Conservation (phyloP, 2,113 vertebrate species). For the Propithecus coquereli region DNA sequence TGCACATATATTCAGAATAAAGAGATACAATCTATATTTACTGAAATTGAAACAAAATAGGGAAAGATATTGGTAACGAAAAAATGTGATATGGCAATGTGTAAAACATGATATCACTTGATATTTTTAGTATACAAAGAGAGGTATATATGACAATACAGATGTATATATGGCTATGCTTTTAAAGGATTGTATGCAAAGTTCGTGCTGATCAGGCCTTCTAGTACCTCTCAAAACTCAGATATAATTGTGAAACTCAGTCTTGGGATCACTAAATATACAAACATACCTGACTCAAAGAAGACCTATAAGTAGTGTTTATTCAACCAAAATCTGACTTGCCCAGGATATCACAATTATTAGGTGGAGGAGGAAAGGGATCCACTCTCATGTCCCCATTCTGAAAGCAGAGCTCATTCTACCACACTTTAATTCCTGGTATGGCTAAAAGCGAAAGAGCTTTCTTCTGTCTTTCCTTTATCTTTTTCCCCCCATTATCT, state of each 20-base stretch:
- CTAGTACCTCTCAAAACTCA: not conserved
- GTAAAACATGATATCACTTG: not conserved
- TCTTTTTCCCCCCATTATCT: not conserved
- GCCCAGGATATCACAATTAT: not conserved
- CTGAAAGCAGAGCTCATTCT: not conserved
- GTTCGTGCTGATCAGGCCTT: not conserved
- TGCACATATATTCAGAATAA: not conserved
- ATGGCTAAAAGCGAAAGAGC: not conserved
- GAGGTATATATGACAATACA: not conserved
- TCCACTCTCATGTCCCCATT: not conserved
- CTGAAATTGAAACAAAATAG: not conserved
- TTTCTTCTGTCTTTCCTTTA: not conserved
- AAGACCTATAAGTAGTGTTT: not conserved
- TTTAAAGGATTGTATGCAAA: not conserved
- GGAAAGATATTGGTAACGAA: not conserved
- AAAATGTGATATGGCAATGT: not conserved
- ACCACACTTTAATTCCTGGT: not conserved
- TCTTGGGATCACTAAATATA: not conserved
- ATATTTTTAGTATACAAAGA: not conserved
- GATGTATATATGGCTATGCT: not conserved
- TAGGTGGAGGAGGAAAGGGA: not conserved
- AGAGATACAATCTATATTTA: not conserved
- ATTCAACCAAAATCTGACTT: not conserved
- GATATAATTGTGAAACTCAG: not conserved
- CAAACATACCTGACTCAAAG: not conserved